Evolutionary conservation across 2,888 invertebrate species (phyloP), one percentile per base, ranked within the genome.

Genomic region (Acholoe squamosa): DNA sequence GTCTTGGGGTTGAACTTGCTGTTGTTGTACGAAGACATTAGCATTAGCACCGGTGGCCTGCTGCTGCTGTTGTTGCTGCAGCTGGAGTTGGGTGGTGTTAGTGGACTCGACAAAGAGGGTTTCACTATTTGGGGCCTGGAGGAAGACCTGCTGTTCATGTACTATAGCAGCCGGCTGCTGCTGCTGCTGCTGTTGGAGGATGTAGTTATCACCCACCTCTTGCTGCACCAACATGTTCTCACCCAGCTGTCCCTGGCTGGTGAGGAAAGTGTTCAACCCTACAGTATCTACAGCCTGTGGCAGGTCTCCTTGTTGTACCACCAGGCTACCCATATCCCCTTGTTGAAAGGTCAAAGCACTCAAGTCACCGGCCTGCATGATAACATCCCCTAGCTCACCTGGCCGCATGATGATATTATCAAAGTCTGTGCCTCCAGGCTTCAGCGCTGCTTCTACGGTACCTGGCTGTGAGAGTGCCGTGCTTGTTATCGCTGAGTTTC

Each of bases 401-500:
- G 80, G 80, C 16, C 80, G 80, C 80, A 80, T 80, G n/a, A 80
- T 80, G 80, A 80, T 80, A n/a, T 43, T 80, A 34, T 80, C 80
- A 80, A 80, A 80, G 43, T 80, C 80, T 31, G 76, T 28, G 10
- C 22, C n/a, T n/a, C 7, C 71, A 1, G 33, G 80, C n/a, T 80
- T 80, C 0, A 71, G 31, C n/a, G 28, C 28, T 5, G 71, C 71
- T 5, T 71, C 71, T 0, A 71, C n/a, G 0, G 71, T 71, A 0
- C 14, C n/a, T 0, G 12, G 71, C 14, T 25, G 71, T 7, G 61
- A 61, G 1, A 19, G 19, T 19, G 61, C 19, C 7, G n/a, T n/a
- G n/a, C 12, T 19, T 7, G 19, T 19, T 61, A n/a, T 19, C 1
- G 19, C 3, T 19, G n/a, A 3, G 22, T 61, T n/a, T 3, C 7